Conservation (phyloP, 2,888 invertebrate species). For the Drosophila eohydei region DNA sequence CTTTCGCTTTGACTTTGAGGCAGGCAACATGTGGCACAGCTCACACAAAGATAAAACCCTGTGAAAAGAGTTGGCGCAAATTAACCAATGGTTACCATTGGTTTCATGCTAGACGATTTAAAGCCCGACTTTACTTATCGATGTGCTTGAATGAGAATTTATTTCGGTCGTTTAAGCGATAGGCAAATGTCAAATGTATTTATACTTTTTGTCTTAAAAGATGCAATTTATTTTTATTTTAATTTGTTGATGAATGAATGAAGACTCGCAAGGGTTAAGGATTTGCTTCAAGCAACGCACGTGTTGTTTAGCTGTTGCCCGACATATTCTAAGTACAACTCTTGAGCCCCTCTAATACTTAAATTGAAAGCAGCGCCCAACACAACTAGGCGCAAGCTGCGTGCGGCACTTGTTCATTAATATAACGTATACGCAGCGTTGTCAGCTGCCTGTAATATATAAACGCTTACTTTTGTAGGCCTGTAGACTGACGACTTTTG, state of each 20-base stretch:
- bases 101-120: not conserved
- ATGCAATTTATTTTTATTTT: not conserved
- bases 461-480: conserved; percentile 24
- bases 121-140: not conserved
- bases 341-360: conserved; percentile 29
- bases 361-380: conserved; percentile 44
- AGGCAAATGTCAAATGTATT: not conserved
- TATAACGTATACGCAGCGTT: conserved; percentile 44
- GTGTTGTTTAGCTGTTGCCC: no score
- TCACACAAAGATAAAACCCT: conserved; percentile 30
- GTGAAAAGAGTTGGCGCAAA: conserved; percentile 7
- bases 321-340: no score
- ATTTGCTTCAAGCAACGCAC: no score
- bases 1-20: conserved; percentile 34
- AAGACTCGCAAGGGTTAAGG: no score
- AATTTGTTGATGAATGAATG: not conserved
- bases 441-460: conserved; percentile 28
- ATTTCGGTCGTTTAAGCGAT: not conserved
- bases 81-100: conserved; percentile 8
- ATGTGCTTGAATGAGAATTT: conserved; percentile 2
- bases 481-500: conserved; percentile 29
- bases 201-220: not conserved
- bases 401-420: conserved; percentile 41
- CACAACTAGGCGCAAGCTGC: not conserved
- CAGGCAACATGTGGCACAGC: conserved; percentile 36